Evolutionary conservation across 2,797 vertebrate genomes (phyloP), one percentile per base, ranked within the genome.

Genomic region (Melanotaenia nigrans): DNA sequence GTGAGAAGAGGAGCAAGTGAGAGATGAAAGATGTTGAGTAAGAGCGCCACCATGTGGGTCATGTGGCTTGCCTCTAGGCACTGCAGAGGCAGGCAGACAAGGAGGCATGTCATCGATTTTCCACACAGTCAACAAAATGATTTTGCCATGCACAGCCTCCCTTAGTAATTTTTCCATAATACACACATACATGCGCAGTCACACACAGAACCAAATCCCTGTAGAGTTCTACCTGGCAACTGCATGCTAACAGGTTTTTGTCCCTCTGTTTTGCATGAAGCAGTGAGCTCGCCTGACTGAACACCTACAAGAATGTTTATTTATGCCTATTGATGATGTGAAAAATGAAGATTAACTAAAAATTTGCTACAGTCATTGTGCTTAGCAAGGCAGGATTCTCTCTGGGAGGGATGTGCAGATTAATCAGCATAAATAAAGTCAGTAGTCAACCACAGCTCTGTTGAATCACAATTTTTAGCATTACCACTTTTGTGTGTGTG

Each of bases 41-140:
- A 89, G 80, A 92, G 93, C 87, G 85, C 93, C 93, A 89, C 93
- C 92, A 90, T 83, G 92, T 93, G 94, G 86, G 33, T n/a, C 72
- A 36, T n/a, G 63, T 16, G 47, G 25, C 8, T 67, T 0, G 42
- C 71, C 59, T 62, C 42, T 13, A 45, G 71, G 73, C 47, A 65
- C 56, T 35, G 73, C 78, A 77, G 73, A 73, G 64, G 60, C 53
- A 45, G 73, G 58, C 72, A 74, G 72, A 77, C 68, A 77, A 62
- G 75, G 58, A 84, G 78, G 80, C 65, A 54, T 79, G 71, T 59
- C 79, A 91, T 85, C 60, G 91, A 93, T 93, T 93, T 91, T 91
- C 81, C 85, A 88, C 82, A 75, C 68, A 91, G 89, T 90, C 79
- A 78, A 92, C 87, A 89, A 68, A 91, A 90, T 77, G 83, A 74